Evolutionary conservation across 2,888 invertebrate genomes (phyloP).

Genomic region (Philereme vetulata): DNA sequence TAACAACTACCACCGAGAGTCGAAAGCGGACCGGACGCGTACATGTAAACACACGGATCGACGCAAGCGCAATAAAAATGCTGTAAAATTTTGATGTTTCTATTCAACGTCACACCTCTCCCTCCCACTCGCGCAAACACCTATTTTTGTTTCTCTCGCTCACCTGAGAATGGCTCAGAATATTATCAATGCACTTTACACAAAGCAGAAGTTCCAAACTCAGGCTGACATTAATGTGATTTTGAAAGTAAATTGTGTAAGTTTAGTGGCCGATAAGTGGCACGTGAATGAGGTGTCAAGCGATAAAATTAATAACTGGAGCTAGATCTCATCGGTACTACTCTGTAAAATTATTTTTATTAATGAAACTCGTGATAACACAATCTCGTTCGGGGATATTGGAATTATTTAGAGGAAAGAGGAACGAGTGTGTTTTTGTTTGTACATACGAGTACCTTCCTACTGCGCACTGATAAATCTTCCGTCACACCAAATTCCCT

Average conservation of each 20-base stretch:
- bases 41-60: conserved; percentile 72
- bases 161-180: conserved; percentile 73
- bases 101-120: conserved; percentile 67
- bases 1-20: conserved; percentile 53
- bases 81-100: conserved; percentile 84
- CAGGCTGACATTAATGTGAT: conserved; percentile 78
- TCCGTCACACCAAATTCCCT: too few species aligned
- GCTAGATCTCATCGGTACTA: conserved; percentile 56
- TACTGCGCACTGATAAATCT: too few species aligned
- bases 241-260: conserved; percentile 79
- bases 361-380: conserved; percentile 42
- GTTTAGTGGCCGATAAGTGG: conserved; percentile 74
- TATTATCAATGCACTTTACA: conserved; percentile 84
- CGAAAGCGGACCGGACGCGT: conserved; percentile 68
- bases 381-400: conserved; percentile 26
- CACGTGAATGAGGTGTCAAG: conserved; percentile 76
- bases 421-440: background rate
- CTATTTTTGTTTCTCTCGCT: conserved; percentile 49
- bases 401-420: conserved; percentile 19
- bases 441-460: background rate
- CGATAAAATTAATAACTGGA: conserved; percentile 78
- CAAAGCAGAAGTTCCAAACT: conserved; percentile 79
- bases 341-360: conserved; percentile 48
- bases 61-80: conserved; percentile 79
- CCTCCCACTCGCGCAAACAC: conserved; percentile 38